These are phyloP conservation scores for Pipa parva DNA, from an alignment of 2,113 vertebrate species.

Conservation along the genomic window DNA sequence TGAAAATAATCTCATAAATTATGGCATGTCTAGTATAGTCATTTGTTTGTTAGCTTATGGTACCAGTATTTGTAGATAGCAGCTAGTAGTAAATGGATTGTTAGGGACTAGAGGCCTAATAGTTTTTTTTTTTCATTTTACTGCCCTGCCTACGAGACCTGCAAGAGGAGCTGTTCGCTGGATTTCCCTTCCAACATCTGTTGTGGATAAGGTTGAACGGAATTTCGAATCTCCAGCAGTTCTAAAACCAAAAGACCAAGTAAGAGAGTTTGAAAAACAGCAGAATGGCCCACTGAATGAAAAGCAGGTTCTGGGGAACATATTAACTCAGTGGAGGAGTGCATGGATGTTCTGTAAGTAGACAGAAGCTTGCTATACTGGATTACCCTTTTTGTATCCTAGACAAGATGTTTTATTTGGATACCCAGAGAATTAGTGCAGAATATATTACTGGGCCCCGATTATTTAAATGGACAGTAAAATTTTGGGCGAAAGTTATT, in stretches of 20 bases:
- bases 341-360: conserved; percentile 62
- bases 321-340: conserved; percentile 62
- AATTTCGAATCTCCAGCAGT: conserved; percentile 14
- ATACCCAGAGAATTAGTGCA: too few relatives aligned
- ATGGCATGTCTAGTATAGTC: too few relatives aligned
- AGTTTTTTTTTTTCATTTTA: background rate
- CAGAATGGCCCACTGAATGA: conserved; percentile 37
- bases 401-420: background rate
- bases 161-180: conserved; percentile 50
- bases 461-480: too few relatives aligned
- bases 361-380: background rate
- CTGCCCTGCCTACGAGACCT: conserved; percentile 28
- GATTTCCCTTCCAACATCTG: conserved; percentile 50
- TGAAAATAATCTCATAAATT: too few relatives aligned
- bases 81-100: too few relatives aligned
- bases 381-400: background rate
- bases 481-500: too few relatives aligned
- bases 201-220: conserved; percentile 44
- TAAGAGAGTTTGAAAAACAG: background rate
- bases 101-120: background rate
- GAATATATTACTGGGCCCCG: too few relatives aligned
- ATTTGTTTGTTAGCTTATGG: too few relatives aligned
- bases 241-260: conserved; percentile 14
- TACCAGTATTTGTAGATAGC: too few relatives aligned
- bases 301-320: conserved; percentile 45